These are phyloP conservation scores for Notodonta ziczac DNA, from an alignment of 2,888 invertebrate genomes.

Conservation along the genomic window DNA sequence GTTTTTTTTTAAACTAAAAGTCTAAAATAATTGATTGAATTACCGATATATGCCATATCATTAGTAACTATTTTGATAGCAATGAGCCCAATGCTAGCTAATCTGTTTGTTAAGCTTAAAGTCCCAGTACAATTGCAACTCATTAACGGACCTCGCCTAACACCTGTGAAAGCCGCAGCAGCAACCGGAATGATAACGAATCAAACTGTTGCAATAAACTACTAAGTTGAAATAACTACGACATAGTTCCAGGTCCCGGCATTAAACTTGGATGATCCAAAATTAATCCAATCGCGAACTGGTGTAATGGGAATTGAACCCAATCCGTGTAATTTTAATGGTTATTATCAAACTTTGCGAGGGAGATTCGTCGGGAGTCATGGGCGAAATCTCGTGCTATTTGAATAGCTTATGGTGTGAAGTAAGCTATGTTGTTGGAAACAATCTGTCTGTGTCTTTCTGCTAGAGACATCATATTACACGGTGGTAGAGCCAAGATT, in stretches of 20 bases:
- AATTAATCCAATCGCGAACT: constrained; percentile 52
- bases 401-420: too few species aligned
- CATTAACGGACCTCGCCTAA: constrained; percentile 25
- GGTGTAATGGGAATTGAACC: constrained; percentile 45
- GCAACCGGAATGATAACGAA: constrained; percentile 25
- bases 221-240: constrained; percentile 35
- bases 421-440: too few species aligned
- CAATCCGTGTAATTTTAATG: constrained; percentile 39
- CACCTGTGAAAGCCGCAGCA: constrained; percentile 21
- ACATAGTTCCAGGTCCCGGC: constrained; percentile 31
- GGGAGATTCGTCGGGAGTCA: constrained; percentile 16
- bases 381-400: neutral
- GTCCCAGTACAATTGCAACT: constrained; percentile 14
- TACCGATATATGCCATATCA: too few species aligned
- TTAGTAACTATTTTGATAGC: too few species aligned
- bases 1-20: too few species aligned
- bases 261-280: constrained; percentile 48
- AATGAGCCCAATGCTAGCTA: neutral
- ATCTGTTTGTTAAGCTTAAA: neutral
- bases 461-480: too few species aligned
- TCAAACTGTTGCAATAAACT: constrained; percentile 34
- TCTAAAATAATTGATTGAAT: too few species aligned
- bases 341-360: constrained; percentile 36
- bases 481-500: too few species aligned
- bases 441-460: too few species aligned